Evolutionary conservation across 2,888 invertebrate species (phyloP), one percentile per base, ranked within the genome.

Genomic region (Spicauda simplicius): DNA sequence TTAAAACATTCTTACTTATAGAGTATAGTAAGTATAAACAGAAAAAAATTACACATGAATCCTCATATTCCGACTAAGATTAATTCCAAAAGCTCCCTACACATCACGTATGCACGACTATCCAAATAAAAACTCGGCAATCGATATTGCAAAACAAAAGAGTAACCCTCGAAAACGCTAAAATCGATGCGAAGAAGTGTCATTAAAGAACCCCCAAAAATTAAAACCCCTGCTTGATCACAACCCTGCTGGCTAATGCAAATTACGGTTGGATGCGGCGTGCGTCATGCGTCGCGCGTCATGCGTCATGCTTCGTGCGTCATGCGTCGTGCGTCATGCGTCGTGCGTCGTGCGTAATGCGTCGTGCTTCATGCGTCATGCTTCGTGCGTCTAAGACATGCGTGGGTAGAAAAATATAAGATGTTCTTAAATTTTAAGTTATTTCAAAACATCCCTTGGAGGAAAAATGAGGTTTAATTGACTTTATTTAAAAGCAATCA

Each of bases 121-220:
- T 79, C 74, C 74, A 74, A 76, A 85, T 77, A 82, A 85, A 84
- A 87, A 81, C 73, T 73, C 72, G 71, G 81, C 55, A 81, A 90
- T 93, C 91, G 86, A 92, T 91, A 85, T 64, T 72, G 64, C 87
- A 83, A 92, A 91, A 93, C 91, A 92, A 92, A 91, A 87, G 91
- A 84, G 83, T 86, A 85, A 87, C 91, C 92, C 92, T 90, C 88
- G 80, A 80, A 83, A 87, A 87, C 82, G 83, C 85, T 85, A 91
- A 91, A 92, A 93, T 93, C 92, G 92, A 93, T 93, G 85, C 83
- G 81, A 89, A 90, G 90, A 91, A 92, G 92, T 93, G 92, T 92
- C 92, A 92, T 93, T 92, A 93, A 90, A 89, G 90, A 90, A 90
- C 90, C 92, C 92, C 91, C 90, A 87, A 92, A 93, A 92, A 88